Evolutionary conservation across 2,888 invertebrate genomes (phyloP).

Genomic region (Philereme transversata): DNA sequence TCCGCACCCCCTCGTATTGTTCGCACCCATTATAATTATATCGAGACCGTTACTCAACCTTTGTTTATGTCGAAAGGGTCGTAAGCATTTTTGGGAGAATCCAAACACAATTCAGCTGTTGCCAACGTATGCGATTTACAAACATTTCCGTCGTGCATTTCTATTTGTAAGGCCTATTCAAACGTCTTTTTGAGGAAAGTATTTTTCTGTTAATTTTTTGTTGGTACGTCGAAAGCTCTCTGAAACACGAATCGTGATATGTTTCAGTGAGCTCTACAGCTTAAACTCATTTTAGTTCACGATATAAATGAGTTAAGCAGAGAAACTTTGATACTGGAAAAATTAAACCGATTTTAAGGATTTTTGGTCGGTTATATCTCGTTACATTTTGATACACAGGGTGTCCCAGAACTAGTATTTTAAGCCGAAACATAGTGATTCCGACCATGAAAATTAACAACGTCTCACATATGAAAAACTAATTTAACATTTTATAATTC

Average conservation of each 20-base stretch:
- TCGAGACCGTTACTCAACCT: slow-evolving; percentile 22
- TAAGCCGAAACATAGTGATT: no score
- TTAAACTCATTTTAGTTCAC: no score
- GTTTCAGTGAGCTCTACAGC: no score
- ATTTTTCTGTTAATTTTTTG: slow-evolving; percentile 12
- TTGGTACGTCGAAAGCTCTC: neutral
- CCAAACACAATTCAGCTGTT: slow-evolving; percentile 10
- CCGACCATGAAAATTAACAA: no score
- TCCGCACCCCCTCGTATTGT: slow-evolving; percentile 31
- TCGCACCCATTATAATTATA: slow-evolving; percentile 30
- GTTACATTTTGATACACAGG: no score
- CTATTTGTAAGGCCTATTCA: slow-evolving; percentile 1
- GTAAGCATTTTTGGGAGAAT: slow-evolving; percentile 14
- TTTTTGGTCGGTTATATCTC: neutral
- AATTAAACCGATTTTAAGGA: neutral
- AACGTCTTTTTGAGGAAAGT: slow-evolving; percentile 21
- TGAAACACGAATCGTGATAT: no score
- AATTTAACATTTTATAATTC: no score
- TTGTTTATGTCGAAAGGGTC: slow-evolving; percentile 27
- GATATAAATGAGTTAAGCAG: slow-evolving; percentile 2
- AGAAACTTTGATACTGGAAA: slow-evolving; percentile 11
- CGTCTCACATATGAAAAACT: no score
- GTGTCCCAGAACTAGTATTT: no score
- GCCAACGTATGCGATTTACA: slow-evolving; percentile 6
- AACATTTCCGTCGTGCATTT: slow-evolving; percentile 11